These are phyloP conservation scores for Geotrypetes seraphini DNA, from an alignment of 2,797 vertebrate species.

Conservation along the genomic window DNA sequence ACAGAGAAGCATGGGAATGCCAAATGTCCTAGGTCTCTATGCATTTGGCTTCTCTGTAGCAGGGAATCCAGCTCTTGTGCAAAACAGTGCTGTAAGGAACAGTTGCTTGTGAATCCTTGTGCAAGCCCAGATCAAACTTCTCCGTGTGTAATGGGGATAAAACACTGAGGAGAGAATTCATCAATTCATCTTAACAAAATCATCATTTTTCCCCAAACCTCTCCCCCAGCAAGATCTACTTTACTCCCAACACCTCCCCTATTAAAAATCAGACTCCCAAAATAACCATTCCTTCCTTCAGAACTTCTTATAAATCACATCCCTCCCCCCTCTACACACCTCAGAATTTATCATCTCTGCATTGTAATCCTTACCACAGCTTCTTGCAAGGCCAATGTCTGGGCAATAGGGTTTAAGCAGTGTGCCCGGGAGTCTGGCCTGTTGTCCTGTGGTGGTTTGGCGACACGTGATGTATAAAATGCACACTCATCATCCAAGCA, in stretches of 20 bases:
- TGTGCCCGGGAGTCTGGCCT: background rate
- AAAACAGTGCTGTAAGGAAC: too few species aligned
- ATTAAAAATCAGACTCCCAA: background rate
- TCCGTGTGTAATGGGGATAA: conserved; percentile 5
- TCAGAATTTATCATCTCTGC: too few species aligned
- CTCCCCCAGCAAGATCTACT: too few species aligned
- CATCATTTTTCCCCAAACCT: background rate
- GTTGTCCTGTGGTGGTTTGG: background rate
- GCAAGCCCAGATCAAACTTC: too few species aligned
- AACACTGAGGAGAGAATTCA: background rate
- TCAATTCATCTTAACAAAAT: too few species aligned
- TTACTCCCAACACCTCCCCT: too few species aligned
- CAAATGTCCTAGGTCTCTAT: too few species aligned
- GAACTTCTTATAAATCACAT: too few species aligned
- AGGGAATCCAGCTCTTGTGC: too few species aligned
- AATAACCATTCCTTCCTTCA: background rate
- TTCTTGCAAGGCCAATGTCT: conserved; percentile 32
- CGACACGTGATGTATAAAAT: conserved; percentile 34
- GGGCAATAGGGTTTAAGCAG: conserved; percentile 39
- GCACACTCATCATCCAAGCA: conserved; percentile 45
- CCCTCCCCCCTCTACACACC: background rate
- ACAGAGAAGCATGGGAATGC: too few species aligned
- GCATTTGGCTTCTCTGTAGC: too few species aligned
- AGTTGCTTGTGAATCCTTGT: too few species aligned
- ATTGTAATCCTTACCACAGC: conserved; percentile 35